phyloP scores from a whole-genome alignment of 2,888 invertebrate genomes.

The Notocelia uddmanniana region DNA sequence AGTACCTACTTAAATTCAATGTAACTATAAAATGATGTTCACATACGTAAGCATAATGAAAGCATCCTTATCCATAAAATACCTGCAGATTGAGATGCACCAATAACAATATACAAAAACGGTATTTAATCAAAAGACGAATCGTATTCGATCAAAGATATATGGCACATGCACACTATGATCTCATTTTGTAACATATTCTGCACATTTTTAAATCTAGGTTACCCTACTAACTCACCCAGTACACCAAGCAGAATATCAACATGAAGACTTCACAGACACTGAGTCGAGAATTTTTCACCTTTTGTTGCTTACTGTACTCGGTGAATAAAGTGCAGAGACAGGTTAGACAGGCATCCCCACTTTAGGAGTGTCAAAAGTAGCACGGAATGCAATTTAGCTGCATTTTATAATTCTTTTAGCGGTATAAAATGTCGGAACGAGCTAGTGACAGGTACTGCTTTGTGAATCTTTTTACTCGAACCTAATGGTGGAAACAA shows the following conservation, averaged over 20 bases:
- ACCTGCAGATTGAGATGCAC: too few relatives aligned
- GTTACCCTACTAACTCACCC: slow-evolving; percentile 23
- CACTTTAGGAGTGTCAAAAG: slow-evolving; percentile 42
- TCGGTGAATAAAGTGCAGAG: slow-evolving; percentile 19
- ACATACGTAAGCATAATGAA: too few relatives aligned
- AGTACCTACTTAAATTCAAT: too few relatives aligned
- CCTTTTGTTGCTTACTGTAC: slow-evolving; percentile 24
- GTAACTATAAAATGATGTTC: too few relatives aligned
- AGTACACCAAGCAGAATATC: slow-evolving; percentile 9
- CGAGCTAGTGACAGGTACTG: slow-evolving; percentile 1
- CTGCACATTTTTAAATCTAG: slow-evolving; percentile 26
- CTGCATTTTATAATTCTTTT: slow-evolving; percentile 44
- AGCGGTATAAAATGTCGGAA: slow-evolving; percentile 31
- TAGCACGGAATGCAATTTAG: slow-evolving; percentile 41
- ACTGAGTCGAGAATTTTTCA: slow-evolving; percentile 13
- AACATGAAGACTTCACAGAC: neutral
- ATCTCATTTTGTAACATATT: neutral
- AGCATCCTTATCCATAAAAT: too few relatives aligned
- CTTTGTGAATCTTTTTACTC: neutral
- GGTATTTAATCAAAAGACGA: too few relatives aligned
- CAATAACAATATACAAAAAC: too few relatives aligned
- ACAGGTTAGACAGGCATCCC: slow-evolving; percentile 32
- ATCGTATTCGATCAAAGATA: too few relatives aligned
- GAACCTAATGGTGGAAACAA: neutral
- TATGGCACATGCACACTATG: neutral